Evolutionary conservation across 2,888 invertebrate species (phyloP).

Genomic region (Meganola albula): DNA sequence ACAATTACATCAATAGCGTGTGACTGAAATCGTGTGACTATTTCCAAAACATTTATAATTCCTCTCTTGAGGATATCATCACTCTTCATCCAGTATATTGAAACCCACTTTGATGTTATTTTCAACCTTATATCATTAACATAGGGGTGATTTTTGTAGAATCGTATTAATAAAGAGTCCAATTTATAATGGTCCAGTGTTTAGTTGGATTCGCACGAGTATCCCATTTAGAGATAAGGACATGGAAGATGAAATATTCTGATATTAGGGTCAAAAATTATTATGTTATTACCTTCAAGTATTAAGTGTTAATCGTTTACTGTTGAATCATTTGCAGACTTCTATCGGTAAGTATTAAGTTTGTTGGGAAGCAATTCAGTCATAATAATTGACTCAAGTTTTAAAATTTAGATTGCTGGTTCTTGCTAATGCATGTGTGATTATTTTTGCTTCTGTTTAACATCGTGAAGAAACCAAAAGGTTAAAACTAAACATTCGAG

Average conservation of each 20-base stretch:
- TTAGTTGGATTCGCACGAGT: slow-evolving; percentile 55
- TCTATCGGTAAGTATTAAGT: too few species aligned
- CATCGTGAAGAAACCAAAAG: too few species aligned
- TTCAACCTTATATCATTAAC: too few species aligned
- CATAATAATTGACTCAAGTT: not conserved
- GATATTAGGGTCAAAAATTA: slow-evolving; percentile 38
- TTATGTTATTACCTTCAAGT: slow-evolving; percentile 10
- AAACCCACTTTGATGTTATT: too few species aligned
- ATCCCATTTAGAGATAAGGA: slow-evolving; percentile 42
- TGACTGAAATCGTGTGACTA: slow-evolving; percentile 53
- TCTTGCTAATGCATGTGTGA: too few species aligned
- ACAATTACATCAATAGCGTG: slow-evolving; percentile 48
- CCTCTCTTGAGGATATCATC: slow-evolving; percentile 49
- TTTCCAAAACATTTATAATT: slow-evolving; percentile 52
- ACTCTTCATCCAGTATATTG: slow-evolving; percentile 30
- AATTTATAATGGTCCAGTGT: slow-evolving; percentile 19
- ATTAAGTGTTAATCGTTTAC: too few species aligned
- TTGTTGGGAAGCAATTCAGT: not conserved
- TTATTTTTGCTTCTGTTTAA: too few species aligned
- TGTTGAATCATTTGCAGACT: too few species aligned
- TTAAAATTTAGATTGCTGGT: not conserved
- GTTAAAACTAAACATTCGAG: too few species aligned
- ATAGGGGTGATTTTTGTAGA: too few species aligned
- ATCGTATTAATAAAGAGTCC: slow-evolving; percentile 22
- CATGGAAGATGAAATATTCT: slow-evolving; percentile 39